Evolutionary conservation across 2,888 invertebrate genomes (phyloP).

Genomic region (Troilus luridus): DNA sequence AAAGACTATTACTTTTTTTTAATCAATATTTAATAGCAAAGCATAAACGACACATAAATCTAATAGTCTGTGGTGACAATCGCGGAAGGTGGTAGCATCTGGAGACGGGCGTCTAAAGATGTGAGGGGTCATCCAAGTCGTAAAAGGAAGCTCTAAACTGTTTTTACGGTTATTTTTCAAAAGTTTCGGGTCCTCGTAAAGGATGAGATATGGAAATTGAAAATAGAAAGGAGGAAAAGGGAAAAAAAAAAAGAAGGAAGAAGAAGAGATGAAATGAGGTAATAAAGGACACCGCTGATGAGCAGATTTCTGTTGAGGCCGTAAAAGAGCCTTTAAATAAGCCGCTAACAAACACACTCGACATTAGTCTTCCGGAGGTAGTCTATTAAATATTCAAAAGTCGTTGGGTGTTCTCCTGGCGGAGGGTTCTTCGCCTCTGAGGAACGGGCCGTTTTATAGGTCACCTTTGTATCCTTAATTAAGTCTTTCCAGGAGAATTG

Average conservation of each 20-base stretch:
- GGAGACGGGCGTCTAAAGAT: not conserved
- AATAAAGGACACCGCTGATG: conserved; percentile 34
- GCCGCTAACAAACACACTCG: conserved; percentile 33
- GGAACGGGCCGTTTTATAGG: conserved; percentile 10
- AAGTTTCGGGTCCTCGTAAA: conserved; percentile 40
- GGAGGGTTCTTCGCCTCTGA: not conserved
- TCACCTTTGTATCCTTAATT: conserved; percentile 44
- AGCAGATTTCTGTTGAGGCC: conserved; percentile 4
- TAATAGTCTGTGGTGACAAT: not conserved
- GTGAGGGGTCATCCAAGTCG: not conserved
- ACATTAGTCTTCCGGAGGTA: not conserved
- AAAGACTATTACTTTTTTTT: not conserved
- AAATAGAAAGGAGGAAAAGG: conserved; percentile 29
- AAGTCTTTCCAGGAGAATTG: conserved; percentile 6
- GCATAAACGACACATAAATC: not conserved
- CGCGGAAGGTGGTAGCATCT: conserved; percentile 21
- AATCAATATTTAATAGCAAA: not conserved
- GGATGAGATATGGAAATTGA: conserved; percentile 47
- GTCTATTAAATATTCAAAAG: conserved; percentile 32
- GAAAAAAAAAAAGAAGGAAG: not conserved
- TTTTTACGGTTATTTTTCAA: conserved; percentile 27
- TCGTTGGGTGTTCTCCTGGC: not conserved
- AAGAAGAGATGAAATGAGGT: conserved; percentile 2
- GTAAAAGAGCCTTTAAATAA: conserved; percentile 36
- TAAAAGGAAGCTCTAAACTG: not conserved